phyloP scores from a whole-genome alignment of 2,113 vertebrate species.

The Terrapene triunguis region DNA sequence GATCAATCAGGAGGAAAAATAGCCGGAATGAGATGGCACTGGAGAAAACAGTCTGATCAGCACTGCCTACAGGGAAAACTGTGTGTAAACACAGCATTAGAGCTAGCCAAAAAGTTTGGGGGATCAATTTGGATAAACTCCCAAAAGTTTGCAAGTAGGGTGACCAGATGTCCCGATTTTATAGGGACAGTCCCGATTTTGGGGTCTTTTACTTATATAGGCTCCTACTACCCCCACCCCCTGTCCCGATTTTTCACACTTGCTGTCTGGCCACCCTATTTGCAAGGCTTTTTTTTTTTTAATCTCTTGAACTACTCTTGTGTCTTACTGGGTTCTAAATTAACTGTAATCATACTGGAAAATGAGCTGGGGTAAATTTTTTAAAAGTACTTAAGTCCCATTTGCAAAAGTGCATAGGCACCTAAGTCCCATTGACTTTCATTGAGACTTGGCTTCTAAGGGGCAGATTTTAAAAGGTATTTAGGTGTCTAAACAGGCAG shows the following conservation, averaged over 20 bases:
- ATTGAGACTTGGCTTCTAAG: not conserved
- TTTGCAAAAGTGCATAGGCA: not conserved
- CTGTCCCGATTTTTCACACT: too few species aligned
- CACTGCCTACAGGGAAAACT: not conserved
- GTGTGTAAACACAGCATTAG: not conserved
- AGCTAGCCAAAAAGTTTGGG: not conserved
- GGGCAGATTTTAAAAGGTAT: not conserved
- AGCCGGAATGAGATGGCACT: not conserved
- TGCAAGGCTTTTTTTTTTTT: too few species aligned
- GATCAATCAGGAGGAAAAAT: not conserved
- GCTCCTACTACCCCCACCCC: too few species aligned
- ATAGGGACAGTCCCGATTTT: too few species aligned
- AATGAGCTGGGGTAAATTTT: not conserved
- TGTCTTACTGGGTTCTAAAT: not conserved
- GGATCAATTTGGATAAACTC: accelerated
- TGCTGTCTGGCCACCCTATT: too few species aligned
- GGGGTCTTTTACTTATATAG: too few species aligned
- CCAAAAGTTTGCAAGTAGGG: not conserved
- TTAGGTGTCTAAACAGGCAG: not conserved
- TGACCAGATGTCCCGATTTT: too few species aligned
- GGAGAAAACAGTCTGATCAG: not conserved
- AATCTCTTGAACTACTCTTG: accelerated
- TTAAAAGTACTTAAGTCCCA: not conserved
- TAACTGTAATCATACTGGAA: not conserved
- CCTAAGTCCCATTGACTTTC: not conserved